phyloP scores from a whole-genome alignment of 2,113 vertebrate genomes.

The Nibea albiflora region DNA sequence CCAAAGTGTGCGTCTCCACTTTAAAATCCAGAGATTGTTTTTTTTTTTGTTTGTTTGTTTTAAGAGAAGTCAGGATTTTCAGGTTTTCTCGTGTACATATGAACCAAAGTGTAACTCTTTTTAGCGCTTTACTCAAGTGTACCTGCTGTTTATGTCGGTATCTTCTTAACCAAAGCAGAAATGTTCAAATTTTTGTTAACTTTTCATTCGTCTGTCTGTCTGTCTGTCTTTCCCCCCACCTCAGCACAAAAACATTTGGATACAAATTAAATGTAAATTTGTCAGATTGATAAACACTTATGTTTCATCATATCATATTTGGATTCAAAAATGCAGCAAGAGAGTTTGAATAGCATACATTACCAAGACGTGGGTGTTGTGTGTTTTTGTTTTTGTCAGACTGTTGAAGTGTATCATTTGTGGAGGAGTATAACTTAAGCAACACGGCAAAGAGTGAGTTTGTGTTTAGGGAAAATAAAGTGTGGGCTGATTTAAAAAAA shows the following conservation, averaged over 20 bases:
- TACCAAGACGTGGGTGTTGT: conserved; percentile 15
- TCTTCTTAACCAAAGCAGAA: conserved; percentile 57
- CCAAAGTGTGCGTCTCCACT: background rate
- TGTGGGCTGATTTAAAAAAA: conserved; percentile 7
- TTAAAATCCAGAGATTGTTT: too few species aligned
- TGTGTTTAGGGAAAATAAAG: background rate
- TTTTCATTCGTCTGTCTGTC: conserved; percentile 26
- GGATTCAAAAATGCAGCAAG: conserved; percentile 30
- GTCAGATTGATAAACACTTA: conserved; percentile 4
- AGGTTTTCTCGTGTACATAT: conserved; percentile 39
- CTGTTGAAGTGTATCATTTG: conserved; percentile 28
- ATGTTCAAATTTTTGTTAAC: conserved; percentile 16
- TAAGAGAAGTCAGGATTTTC: conserved; percentile 11
- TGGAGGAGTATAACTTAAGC: conserved; percentile 27
- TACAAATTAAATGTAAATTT: conserved; percentile 29
- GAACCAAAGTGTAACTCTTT: conserved; percentile 67
- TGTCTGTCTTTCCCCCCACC: background rate
- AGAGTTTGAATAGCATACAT: conserved; percentile 41
- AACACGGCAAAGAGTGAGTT: conserved; percentile 31
- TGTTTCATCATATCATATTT: conserved; percentile 20
- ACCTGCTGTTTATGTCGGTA: conserved; percentile 47
- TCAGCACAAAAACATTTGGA: background rate
- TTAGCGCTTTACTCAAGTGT: conserved; percentile 40
- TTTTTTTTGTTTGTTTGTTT: background rate
- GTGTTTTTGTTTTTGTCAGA: conserved; percentile 11